These are phyloP conservation scores for Ormyrus rosae DNA, from an alignment of 2,888 invertebrate genomes.

Conservation along the genomic window DNA sequence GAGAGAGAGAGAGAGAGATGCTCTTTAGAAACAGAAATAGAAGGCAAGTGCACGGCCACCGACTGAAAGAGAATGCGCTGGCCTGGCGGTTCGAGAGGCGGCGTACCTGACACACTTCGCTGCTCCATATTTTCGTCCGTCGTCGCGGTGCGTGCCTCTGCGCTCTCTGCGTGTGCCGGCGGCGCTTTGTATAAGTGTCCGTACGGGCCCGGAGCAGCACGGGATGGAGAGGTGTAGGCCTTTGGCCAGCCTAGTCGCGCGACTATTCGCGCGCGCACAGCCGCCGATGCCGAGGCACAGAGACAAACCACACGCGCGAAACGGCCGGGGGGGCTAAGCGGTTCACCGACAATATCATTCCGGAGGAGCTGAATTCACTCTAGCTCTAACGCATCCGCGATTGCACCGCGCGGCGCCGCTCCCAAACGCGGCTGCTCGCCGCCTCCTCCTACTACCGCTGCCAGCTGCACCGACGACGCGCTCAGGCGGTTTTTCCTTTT, in stretches of 20 bases:
- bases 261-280: constrained; percentile 13
- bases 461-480: too few species aligned
- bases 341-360: too few species aligned
- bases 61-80: background rate
- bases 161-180: background rate
- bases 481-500: too few species aligned
- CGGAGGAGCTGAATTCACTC: too few species aligned
- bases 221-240: background rate
- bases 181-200: background rate
- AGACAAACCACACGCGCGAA: too few species aligned
- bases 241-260: constrained; percentile 4
- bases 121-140: constrained; percentile 47
- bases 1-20: too few species aligned
- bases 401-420: too few species aligned
- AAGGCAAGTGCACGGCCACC: constrained; percentile 49
- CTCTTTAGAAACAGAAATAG: constrained; percentile 18
- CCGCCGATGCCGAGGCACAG: background rate
- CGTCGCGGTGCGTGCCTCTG: background rate
- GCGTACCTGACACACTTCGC: constrained; percentile 56
- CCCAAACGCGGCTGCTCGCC: too few species aligned
- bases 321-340: too few species aligned
- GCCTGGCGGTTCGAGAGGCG: background rate
- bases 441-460: too few species aligned
- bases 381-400: too few species aligned
- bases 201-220: background rate